phyloP scores from a whole-genome alignment of 1,140 invertebrate species.

The Drosophila melanogaster region DNA sequence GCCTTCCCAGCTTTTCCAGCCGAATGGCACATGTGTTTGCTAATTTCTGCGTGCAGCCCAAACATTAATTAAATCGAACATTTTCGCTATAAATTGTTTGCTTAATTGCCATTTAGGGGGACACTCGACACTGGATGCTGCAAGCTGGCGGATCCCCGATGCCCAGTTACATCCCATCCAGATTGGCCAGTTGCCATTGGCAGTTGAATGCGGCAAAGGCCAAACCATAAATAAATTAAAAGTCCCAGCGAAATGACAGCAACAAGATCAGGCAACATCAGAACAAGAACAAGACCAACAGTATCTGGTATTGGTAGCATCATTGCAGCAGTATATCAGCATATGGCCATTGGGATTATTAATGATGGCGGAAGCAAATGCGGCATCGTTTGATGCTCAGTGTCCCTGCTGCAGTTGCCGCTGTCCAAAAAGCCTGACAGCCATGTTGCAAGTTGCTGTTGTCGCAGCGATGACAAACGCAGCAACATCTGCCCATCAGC shows the following conservation, averaged over 20 bases:
- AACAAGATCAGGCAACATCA: slow-evolving; percentile 70
- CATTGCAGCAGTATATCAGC: slow-evolving; percentile 39
- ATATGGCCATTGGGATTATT: slow-evolving; percentile 72
- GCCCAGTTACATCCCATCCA: slow-evolving; percentile 19
- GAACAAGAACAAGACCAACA: slow-evolving; percentile 78
- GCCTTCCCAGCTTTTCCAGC: slow-evolving; percentile 17
- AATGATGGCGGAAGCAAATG: slow-evolving; percentile 76
- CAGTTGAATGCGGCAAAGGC: slow-evolving; percentile 61
- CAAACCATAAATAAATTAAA: slow-evolving; percentile 79
- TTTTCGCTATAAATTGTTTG: slow-evolving; percentile 81
- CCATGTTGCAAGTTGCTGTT: slow-evolving; percentile 38
- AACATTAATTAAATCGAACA: slow-evolving; percentile 81
- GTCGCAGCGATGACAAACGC: slow-evolving; percentile 70
- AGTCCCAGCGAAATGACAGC: slow-evolving; percentile 78
- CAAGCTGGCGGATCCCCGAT: background rate
- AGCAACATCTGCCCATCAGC: slow-evolving; percentile 38
- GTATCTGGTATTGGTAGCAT: slow-evolving; percentile 43
- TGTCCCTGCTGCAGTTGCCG: slow-evolving; percentile 39
- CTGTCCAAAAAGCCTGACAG: slow-evolving; percentile 36
- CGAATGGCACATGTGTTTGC: slow-evolving; percentile 69
- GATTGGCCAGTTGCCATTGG: slow-evolving; percentile 32
- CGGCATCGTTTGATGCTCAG: slow-evolving; percentile 66
- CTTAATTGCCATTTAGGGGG: slow-evolving; percentile 80
- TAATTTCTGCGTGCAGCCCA: slow-evolving; percentile 80
- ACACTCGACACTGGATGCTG: slow-evolving; percentile 26